Evolutionary conservation across 2,797 vertebrate species (phyloP).

Genomic region (Pseudocheirus occidentalis): DNA sequence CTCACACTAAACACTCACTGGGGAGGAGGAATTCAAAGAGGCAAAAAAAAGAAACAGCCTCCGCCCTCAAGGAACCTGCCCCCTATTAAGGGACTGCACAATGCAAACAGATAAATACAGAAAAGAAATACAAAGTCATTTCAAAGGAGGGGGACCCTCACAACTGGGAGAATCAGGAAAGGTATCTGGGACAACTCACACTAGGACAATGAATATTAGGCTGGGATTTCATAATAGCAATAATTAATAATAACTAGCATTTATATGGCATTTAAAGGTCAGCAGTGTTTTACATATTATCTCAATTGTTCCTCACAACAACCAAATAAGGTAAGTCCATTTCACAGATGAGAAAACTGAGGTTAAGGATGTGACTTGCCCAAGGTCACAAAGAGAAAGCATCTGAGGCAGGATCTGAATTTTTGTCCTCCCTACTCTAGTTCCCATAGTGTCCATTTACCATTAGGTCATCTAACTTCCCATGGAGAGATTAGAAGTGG

Average conservation of each 20-base stretch:
- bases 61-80: background rate
- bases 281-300: background rate
- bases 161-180: background rate
- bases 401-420: background rate
- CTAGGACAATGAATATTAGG: background rate
- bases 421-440: background rate
- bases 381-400: background rate
- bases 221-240: background rate
- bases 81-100: background rate
- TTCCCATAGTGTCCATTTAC: background rate
- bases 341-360: background rate
- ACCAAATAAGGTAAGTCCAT: background rate
- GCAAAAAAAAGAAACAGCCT: background rate
- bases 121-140: background rate
- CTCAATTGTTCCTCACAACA: background rate
- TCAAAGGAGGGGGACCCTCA: background rate
- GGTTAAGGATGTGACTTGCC: background rate
- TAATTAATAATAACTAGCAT: background rate
- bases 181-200: background rate
- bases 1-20: background rate
- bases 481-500: background rate
- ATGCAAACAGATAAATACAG: background rate
- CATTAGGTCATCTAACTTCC: background rate
- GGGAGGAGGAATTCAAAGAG: background rate
- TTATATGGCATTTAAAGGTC: background rate